Conservation (phyloP, 2,113 vertebrate species). For the Onychostoma macrolepis region DNA sequence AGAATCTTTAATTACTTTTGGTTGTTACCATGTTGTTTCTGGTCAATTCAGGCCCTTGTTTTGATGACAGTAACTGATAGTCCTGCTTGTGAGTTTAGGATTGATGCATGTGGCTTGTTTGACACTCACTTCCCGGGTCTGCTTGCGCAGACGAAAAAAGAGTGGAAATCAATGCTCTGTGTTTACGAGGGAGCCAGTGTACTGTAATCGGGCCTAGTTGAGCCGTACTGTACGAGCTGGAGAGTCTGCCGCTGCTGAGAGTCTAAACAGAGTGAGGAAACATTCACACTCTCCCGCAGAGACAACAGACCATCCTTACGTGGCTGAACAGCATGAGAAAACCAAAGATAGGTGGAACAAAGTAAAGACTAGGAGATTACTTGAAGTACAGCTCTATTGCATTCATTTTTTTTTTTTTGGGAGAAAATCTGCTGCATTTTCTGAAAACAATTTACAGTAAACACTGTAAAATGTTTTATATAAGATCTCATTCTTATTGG, state of each 20-base stretch:
- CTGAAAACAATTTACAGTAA: not conserved
- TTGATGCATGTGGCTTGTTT: constrained; percentile 63
- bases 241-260: constrained; percentile 11
- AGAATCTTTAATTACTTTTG: constrained; percentile 26
- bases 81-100: constrained; percentile 63
- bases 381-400: not conserved
- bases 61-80: constrained; percentile 51
- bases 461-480: not conserved
- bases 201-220: constrained; percentile 57
- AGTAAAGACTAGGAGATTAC: not conserved
- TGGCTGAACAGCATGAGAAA: not conserved
- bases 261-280: constrained; percentile 19
- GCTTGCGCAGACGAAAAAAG: constrained; percentile 65
- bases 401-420: not conserved
- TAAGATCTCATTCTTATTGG: not conserved
- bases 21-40: constrained; percentile 39
- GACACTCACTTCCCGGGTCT: constrained; percentile 56
- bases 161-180: constrained; percentile 74
- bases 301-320: constrained; percentile 1
- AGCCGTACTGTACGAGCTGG: constrained; percentile 53
- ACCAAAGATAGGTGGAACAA: constrained; percentile 19
- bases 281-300: constrained; percentile 29
- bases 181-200: constrained; percentile 71
- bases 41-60: constrained; percentile 39
- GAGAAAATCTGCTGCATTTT: not conserved